These are phyloP conservation scores for Pollachius pollachius DNA, from an alignment of 2,113 vertebrate genomes.

Conservation along the genomic window DNA sequence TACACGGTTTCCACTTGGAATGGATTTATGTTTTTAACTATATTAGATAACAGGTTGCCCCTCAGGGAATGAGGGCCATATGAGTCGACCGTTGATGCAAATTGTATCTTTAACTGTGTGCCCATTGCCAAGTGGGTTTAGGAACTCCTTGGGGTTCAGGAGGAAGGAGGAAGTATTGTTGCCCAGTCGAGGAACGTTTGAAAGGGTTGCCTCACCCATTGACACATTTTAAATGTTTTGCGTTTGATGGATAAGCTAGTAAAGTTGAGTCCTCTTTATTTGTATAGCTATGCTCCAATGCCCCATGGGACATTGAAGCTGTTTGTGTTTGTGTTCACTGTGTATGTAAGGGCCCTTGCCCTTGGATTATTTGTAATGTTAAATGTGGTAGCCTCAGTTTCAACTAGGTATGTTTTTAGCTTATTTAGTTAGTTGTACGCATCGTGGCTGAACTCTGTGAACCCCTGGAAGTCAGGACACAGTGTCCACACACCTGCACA, in stretches of 20 bases:
- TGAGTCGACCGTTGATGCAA: slow-evolving; percentile 83
- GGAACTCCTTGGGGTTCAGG: no score
- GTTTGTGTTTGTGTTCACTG: neutral
- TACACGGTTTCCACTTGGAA: neutral
- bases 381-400: neutral
- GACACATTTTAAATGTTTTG: no score
- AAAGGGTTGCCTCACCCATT: neutral
- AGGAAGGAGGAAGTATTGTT: slow-evolving; percentile 4
- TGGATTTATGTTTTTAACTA: neutral
- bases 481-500: slow-evolving; percentile 81
- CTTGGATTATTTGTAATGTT: neutral
- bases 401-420: neutral
- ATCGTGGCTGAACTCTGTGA: neutral
- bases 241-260: no score
- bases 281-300: slow-evolving; percentile 23
- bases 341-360: neutral
- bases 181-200: neutral
- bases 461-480: no score
- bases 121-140: no score
- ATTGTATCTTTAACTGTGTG: slow-evolving; percentile 78
- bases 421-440: no score
- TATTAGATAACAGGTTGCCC: slow-evolving; percentile 17
- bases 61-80: slow-evolving; percentile 10
- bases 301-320: slow-evolving; percentile 29
- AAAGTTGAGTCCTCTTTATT: slow-evolving; percentile 5